Conservation (phyloP, 1,140 invertebrate genomes). For the Euwallacea fornicatus region DNA sequence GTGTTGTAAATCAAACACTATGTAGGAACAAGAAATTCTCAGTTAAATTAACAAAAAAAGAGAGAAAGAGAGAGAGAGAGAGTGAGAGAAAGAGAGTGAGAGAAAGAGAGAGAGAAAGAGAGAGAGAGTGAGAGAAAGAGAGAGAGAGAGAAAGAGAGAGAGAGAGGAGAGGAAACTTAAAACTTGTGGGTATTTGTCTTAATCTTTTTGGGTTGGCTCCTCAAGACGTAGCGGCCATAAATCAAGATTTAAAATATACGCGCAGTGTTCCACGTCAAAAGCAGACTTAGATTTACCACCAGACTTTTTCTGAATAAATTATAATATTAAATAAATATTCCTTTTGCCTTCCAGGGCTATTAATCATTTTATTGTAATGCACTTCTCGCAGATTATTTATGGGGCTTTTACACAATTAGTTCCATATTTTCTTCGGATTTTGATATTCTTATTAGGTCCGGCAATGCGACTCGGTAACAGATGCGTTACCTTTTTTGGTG, state of each 20-base stretch:
- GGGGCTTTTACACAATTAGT: conserved; percentile 30
- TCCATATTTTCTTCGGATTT: conserved; percentile 34
- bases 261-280: conserved; percentile 43
- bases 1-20: conserved; percentile 1
- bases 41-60: conserved; percentile 21
- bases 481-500: no score
- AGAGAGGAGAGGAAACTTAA: conserved; percentile 7
- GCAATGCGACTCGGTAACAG: no score
- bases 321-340: conserved; percentile 47
- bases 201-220: conserved; percentile 36
- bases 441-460: conserved; percentile 31
- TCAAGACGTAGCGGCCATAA: conserved; percentile 39
- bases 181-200: conserved; percentile 35
- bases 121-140: not conserved
- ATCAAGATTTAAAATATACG: conserved; percentile 48
- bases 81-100: not conserved
- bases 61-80: not conserved
- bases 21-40: not conserved
- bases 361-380: conserved; percentile 41
- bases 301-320: conserved; percentile 46
- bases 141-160: no score
- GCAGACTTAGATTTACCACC: conserved; percentile 46
- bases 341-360: conserved; percentile 36
- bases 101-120: no score
- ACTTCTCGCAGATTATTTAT: conserved; percentile 34